A percentile compares a stretch with the other conserved stretches of the same genome.
Conservation (phyloP, 2,888 invertebrate species). For the Monochamus alternatus region DNA sequence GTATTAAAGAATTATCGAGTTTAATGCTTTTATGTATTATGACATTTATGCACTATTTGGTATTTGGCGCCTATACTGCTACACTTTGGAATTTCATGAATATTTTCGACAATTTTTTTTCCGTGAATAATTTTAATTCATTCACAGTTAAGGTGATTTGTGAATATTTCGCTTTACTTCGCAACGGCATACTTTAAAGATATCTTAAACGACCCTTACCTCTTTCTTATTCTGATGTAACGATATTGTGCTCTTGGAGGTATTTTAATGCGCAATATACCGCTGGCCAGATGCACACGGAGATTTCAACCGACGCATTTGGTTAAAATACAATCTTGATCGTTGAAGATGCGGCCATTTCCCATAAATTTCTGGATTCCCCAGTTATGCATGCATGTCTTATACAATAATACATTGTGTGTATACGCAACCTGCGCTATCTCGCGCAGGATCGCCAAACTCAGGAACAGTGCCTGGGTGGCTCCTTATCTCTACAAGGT, state of each 20-base stretch:
- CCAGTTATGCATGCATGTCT: conserved; percentile 32
- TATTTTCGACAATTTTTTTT: too few species aligned
- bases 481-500: conserved; percentile 35
- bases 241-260: neutral
- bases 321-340: conserved; percentile 5
- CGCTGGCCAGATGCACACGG: neutral
- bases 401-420: conserved; percentile 38
- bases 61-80: too few species aligned
- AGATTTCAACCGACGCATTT: neutral
- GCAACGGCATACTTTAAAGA: too few species aligned
- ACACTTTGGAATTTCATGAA: too few species aligned
- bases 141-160: too few species aligned
- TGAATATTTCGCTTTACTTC: too few species aligned
- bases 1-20: too few species aligned
- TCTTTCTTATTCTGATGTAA: neutral
- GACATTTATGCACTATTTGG: too few species aligned
- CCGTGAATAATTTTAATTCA: too few species aligned
- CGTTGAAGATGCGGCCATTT: conserved; percentile 6
- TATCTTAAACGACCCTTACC: too few species aligned
- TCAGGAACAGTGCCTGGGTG: conserved; percentile 41
- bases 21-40: too few species aligned
- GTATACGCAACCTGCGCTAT: conserved; percentile 36
- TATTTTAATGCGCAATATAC: neutral
- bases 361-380: conserved; percentile 21
- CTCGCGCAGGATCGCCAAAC: conserved; percentile 40